phyloP scores from a whole-genome alignment of 2,888 invertebrate genomes.

The Cantharis rustica region DNA sequence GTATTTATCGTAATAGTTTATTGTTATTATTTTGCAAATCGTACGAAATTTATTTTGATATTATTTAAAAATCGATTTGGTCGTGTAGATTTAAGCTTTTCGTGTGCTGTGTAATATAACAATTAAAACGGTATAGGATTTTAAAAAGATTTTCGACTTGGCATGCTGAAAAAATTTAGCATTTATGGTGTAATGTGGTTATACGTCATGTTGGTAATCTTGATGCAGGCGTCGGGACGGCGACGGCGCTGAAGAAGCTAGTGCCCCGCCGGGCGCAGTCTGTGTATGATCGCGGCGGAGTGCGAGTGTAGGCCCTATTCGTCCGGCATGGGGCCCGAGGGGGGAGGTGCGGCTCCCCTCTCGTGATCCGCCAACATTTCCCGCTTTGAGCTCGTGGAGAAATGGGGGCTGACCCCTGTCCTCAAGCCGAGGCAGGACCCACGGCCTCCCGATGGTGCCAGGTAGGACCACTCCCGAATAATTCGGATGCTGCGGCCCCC shows the following conservation, averaged over 20 bases:
- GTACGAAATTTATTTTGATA: background rate
- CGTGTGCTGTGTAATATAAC: background rate
- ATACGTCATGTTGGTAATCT: conserved; percentile 46
- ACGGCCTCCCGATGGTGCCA: conserved; percentile 79
- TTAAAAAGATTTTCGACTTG: background rate
- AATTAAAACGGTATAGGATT: background rate
- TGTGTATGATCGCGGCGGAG: conserved; percentile 55
- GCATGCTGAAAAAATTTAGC: conserved; percentile 4
- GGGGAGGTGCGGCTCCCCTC: conserved; percentile 65
- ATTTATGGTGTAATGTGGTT: conserved; percentile 21
- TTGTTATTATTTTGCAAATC: background rate
- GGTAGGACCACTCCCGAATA: conserved; percentile 60
- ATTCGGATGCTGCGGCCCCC: conserved; percentile 28
- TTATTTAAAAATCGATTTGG: background rate
- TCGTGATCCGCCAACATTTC: conserved; percentile 87
- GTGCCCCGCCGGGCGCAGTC: conserved; percentile 53
- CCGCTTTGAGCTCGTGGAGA: conserved; percentile 96
- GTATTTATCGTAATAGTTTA: background rate
- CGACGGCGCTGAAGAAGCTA: conserved; percentile 49
- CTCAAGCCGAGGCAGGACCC: conserved; percentile 95
- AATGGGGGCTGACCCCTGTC: conserved; percentile 98
- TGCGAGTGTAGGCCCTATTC: conserved; percentile 57
- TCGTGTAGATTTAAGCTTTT: background rate
- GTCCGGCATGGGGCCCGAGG: conserved; percentile 66
- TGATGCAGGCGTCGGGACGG: conserved; percentile 49